Evolutionary conservation across 2,888 invertebrate species (phyloP).

Genomic region (Xylota segnis): DNA sequence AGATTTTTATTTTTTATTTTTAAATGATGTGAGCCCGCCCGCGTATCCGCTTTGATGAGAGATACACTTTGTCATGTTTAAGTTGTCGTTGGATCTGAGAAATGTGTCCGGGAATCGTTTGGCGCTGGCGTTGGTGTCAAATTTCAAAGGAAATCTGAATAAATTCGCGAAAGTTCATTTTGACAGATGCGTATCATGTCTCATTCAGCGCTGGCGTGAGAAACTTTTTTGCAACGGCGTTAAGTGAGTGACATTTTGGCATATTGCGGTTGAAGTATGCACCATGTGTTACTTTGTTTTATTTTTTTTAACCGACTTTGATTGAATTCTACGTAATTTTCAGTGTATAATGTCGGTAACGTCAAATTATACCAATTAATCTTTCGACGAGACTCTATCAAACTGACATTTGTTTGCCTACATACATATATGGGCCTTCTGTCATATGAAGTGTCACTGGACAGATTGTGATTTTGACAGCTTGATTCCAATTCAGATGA

Average conservation of each 20-base stretch:
- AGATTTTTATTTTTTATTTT: neutral
- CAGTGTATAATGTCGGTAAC: neutral
- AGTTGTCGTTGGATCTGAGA: slow-evolving; percentile 20
- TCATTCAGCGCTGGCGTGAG: slow-evolving; percentile 59
- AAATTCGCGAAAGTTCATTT: slow-evolving; percentile 56
- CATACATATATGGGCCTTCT: too few species aligned
- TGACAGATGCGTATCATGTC: slow-evolving; percentile 47
- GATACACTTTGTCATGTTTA: slow-evolving; percentile 61
- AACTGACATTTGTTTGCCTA: too few species aligned
- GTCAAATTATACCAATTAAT: neutral
- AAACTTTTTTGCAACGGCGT: slow-evolving; percentile 43
- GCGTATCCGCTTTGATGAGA: slow-evolving; percentile 48
- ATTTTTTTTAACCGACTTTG: neutral
- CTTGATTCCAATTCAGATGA: too few species aligned
- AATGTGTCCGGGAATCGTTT: slow-evolving; percentile 23
- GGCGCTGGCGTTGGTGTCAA: slow-evolving; percentile 68
- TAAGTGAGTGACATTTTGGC: slow-evolving; percentile 57
- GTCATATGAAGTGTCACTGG: too few species aligned
- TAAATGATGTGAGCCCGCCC: slow-evolving; percentile 30
- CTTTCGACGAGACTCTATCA: neutral
- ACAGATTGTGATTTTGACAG: neutral
- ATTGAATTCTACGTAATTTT: too few species aligned
- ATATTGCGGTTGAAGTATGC: slow-evolving; percentile 35
- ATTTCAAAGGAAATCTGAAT: slow-evolving; percentile 65
- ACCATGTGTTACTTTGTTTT: slow-evolving; percentile 8